Evolutionary conservation across 2,888 invertebrate genomes (phyloP).

Genomic region (Tetropium fuscum): DNA sequence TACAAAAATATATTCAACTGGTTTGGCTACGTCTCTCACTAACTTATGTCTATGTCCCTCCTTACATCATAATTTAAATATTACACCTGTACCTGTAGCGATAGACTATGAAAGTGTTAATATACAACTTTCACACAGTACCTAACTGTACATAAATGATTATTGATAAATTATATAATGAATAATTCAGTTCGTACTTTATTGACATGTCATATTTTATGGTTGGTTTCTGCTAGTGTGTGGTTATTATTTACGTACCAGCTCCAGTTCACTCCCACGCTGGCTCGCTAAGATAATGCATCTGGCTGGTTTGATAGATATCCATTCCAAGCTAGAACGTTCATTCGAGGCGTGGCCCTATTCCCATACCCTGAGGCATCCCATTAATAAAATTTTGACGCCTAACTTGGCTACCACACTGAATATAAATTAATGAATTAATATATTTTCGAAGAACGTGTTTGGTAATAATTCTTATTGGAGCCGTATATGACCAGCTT

Average conservation of each 20-base stretch:
- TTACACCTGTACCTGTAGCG: slow-evolving; percentile 22
- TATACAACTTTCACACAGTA: slow-evolving; percentile 19
- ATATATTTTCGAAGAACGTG: slow-evolving; percentile 51
- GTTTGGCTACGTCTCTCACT: too few relatives aligned
- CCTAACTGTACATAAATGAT: slow-evolving; percentile 42
- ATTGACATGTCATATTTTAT: slow-evolving; percentile 53
- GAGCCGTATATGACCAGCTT: too few relatives aligned
- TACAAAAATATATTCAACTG: too few relatives aligned
- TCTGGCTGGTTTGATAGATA: slow-evolving; percentile 53
- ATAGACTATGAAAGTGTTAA: slow-evolving; percentile 13
- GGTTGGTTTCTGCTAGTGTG: slow-evolving; percentile 40
- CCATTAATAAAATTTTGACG: slow-evolving; percentile 65
- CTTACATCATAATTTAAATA: slow-evolving; percentile 21
- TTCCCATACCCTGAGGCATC: slow-evolving; percentile 54
- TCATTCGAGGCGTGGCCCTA: slow-evolving; percentile 57
- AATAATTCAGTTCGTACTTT: slow-evolving; percentile 50
- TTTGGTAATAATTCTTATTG: too few relatives aligned
- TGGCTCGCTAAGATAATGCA: slow-evolving; percentile 46
- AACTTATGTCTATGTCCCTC: background rate
- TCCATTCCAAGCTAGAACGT: slow-evolving; percentile 52
- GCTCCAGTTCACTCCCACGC: slow-evolving; percentile 50
- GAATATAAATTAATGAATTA: slow-evolving; percentile 64
- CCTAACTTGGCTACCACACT: slow-evolving; percentile 62
- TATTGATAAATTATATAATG: slow-evolving; percentile 50
- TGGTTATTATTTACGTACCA: slow-evolving; percentile 50